Conservation (phyloP, 2,888 invertebrate genomes). For the Ophraella communa region DNA sequence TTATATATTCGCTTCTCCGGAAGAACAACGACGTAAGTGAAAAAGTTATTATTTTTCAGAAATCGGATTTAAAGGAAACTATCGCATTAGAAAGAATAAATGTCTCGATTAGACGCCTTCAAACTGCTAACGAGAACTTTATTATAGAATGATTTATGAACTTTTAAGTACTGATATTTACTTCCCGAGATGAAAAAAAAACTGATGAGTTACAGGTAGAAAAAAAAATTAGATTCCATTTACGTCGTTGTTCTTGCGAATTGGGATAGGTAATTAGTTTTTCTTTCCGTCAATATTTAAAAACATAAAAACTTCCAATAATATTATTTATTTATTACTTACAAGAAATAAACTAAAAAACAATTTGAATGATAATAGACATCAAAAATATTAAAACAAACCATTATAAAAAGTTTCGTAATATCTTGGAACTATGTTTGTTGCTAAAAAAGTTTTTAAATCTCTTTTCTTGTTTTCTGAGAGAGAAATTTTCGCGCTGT, state of each 20-base stretch:
- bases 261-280: background rate
- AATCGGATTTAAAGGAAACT: background rate
- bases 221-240: background rate
- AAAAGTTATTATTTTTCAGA: background rate
- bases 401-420: conserved; percentile 21
- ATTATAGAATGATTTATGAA: too few relatives aligned
- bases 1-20: background rate
- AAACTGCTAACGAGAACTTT: too few relatives aligned
- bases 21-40: background rate
- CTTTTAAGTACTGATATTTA: too few relatives aligned
- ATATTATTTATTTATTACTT: background rate
- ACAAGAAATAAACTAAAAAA: background rate
- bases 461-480: conserved; percentile 27
- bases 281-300: background rate
- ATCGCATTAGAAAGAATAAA: background rate
- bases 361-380: background rate
- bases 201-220: background rate
- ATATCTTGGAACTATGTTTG: conserved; percentile 22
- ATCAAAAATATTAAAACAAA: background rate
- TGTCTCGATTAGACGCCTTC: background rate
- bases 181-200: background rate
- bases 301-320: background rate
- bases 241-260: background rate
- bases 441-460: conserved; percentile 5
- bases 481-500: conserved; percentile 1